phyloP scores from a whole-genome alignment of 2,888 invertebrate genomes.

The Pollenia labialis region DNA sequence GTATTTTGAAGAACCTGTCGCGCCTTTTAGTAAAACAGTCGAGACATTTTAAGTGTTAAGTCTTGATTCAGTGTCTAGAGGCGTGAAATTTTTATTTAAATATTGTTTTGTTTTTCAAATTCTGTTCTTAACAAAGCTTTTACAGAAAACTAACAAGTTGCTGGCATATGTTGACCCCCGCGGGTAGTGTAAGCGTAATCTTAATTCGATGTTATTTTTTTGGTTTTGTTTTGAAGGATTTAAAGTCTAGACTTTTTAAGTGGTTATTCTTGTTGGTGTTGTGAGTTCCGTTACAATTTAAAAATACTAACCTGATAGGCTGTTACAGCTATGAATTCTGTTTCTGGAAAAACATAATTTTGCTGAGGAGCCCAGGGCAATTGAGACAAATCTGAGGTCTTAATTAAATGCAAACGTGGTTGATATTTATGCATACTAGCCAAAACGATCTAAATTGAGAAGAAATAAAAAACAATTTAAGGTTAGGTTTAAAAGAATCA shows the following conservation, averaged over 20 bases:
- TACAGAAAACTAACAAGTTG: conserved; percentile 25
- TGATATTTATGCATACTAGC: conserved; percentile 99
- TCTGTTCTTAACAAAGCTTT: not conserved
- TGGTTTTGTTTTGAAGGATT: conserved; percentile 35
- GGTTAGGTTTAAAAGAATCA: too few species aligned
- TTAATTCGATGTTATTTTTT: conserved; percentile 57
- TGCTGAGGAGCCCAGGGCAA: conserved; percentile 89
- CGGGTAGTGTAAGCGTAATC: conserved; percentile 18
- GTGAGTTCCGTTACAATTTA: conserved; percentile 50
- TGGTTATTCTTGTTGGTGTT: conserved; percentile 25
- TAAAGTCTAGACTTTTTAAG: conserved; percentile 69
- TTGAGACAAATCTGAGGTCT: conserved; percentile 89
- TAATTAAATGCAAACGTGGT: conserved; percentile 93
- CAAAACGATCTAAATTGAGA: conserved; percentile 89
- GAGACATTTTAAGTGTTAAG: conserved; percentile 65
- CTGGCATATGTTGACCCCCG: conserved; percentile 39
- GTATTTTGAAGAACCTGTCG: conserved; percentile 43
- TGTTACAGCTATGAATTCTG: conserved; percentile 97
- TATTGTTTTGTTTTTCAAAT: conserved; percentile 53
- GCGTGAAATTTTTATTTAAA: conserved; percentile 76
- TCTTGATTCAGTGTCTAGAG: conserved; percentile 47
- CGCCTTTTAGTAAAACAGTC: conserved; percentile 63
- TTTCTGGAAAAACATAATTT: conserved; percentile 90
- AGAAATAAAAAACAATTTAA: not conserved
- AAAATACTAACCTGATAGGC: conserved; percentile 92